Evolutionary conservation across 2,797 vertebrate species (phyloP), one percentile per base, ranked within the genome.

Genomic region (Mormyrops attenuatus): DNA sequence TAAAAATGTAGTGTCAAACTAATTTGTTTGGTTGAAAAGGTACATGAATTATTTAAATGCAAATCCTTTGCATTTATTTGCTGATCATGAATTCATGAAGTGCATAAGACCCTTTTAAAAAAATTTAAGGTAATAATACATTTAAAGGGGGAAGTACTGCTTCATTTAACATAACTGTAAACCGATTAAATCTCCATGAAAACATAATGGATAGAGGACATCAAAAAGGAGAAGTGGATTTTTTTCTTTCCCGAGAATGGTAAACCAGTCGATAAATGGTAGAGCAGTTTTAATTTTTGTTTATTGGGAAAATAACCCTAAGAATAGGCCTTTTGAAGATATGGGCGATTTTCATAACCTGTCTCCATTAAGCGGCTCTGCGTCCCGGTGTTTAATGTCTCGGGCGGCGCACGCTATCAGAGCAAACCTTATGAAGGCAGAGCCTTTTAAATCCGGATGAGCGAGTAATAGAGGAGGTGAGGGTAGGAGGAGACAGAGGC

Each of bases 321-420:
- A 85, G 88, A 44, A 50, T 17, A 60, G n/a, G 77, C 80, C 77
- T 60, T 82, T 73, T 89, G 53, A 82, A 47, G 20, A 77, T 52
- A 84, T 57, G 13, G 7, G 17, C 87, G 44, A 86, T 92, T 91
- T 91, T 89, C n/a, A 90, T 91, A 90, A 88, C 88, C 90, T 80
- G 89, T 88, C 87, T 86, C 55, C 88, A 57, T 89, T 91, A 89
- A 85, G 84, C 47, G 41, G n/a, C 22, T 53, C 41, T 55, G 90
- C 89, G 44, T 86, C 86, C 47, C 85, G 89, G 88, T 91, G 91
- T 92, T 91, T 92, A 91, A 90, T 91, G 89, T 89, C 89, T 88
- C 86, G 41, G 84, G 88, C 84, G 88, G 90, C 88, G 82, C 80
- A 88, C 69, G 85, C 91, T 87, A 89, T 91, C 73, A 84, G 90